Evolutionary conservation across 2,797 vertebrate genomes (phyloP).

Genomic region (Trachops cirrhosus): DNA sequence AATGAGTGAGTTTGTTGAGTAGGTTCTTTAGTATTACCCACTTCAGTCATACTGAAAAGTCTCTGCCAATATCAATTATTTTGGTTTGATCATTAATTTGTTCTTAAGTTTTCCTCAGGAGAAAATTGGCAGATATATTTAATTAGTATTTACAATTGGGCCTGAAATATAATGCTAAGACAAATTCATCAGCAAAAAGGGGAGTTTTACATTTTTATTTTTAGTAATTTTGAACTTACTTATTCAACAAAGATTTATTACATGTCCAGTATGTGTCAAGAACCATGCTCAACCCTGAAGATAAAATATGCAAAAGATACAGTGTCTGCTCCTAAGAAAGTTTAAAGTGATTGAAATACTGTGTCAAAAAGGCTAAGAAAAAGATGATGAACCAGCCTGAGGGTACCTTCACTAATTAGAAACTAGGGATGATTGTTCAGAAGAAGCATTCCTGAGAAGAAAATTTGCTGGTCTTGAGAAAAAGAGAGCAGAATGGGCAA

Average conservation of each 20-base stretch:
- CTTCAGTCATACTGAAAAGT: neutral
- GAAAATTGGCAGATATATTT: neutral
- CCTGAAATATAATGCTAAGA: neutral
- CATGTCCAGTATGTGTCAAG: neutral
- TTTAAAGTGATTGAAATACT: neutral
- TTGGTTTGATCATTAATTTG: neutral
- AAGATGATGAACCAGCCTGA: neutral
- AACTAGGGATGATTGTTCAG: neutral
- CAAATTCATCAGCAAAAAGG: neutral
- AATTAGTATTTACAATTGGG: neutral
- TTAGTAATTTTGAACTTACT: neutral
- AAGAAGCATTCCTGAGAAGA: neutral
- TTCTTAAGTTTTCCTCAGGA: neutral
- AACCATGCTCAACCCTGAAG: neutral
- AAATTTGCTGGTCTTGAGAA: neutral
- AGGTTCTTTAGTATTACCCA: neutral
- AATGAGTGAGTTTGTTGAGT: neutral
- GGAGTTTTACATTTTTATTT: neutral
- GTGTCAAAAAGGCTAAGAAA: neutral
- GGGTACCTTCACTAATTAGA: neutral
- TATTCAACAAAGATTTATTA: neutral
- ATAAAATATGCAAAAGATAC: neutral
- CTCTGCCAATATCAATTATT: neutral
- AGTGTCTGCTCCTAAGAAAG: neutral
- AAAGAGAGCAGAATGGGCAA: neutral